These are phyloP conservation scores for Oriolus oriolus DNA, from an alignment of 2,113 vertebrate species.

Conservation along the genomic window DNA sequence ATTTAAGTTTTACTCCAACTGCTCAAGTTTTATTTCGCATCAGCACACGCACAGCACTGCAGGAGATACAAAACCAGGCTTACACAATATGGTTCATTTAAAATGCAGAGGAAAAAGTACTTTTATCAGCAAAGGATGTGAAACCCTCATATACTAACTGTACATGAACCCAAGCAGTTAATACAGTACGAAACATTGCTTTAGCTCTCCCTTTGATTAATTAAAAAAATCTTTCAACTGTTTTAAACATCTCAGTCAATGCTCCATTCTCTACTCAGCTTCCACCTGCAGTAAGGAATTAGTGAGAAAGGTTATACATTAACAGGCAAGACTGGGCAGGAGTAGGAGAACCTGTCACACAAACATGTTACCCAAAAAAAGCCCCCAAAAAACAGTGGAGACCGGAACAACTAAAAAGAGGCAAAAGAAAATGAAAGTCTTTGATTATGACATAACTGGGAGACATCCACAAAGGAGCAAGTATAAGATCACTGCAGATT, in stretches of 20 bases:
- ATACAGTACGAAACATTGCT: neutral
- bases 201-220: neutral
- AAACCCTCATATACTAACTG: neutral
- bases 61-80: neutral
- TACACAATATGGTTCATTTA: neutral
- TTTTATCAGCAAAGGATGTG: neutral
- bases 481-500: neutral
- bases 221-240: neutral
- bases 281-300: neutral
- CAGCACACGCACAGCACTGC: accelerated
- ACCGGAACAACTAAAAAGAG: neutral
- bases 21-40: neutral
- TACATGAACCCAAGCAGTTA: neutral
- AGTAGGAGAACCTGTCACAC: neutral
- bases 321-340: neutral
- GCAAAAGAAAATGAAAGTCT: neutral
- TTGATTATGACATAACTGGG: neutral
- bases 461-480: neutral
- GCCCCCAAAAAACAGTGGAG: neutral
- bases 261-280: neutral
- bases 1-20: neutral
- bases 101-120: neutral
- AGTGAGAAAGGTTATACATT: neutral
- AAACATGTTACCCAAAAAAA: neutral
- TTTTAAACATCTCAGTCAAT: neutral